Percentiles rank a stretch among this genome's conserved stretches.
Evolutionary conservation across 2,797 vertebrate species (phyloP).

Genomic region (Helicolenus hilgendorfi): DNA sequence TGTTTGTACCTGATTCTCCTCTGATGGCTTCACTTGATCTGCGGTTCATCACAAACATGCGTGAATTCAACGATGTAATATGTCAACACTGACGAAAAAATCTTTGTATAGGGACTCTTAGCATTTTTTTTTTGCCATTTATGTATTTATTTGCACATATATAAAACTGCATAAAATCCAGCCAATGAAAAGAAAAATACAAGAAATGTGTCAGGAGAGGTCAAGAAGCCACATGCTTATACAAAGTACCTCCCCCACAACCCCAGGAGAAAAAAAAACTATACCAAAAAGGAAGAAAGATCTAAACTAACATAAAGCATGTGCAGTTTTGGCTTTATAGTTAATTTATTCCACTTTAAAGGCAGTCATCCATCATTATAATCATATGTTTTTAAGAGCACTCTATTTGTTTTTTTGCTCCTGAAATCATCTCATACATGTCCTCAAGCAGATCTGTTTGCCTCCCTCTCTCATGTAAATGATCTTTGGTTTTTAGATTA

Average conservation of each 20-base stretch:
- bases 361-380: background rate
- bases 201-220: no score
- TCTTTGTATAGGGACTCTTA: background rate
- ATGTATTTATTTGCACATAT: no score
- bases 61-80: background rate
- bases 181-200: no score
- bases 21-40: no score
- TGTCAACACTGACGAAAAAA: background rate
- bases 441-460: slow-evolving; percentile 8
- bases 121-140: background rate
- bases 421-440: background rate
- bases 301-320: background rate
- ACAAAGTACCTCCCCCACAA: no score
- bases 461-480: slow-evolving; percentile 70
- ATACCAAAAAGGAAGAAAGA: no score
- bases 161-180: no score
- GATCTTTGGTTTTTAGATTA: slow-evolving; percentile 73
- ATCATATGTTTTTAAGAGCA: background rate
- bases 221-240: no score
- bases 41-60: no score
- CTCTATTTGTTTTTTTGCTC: slow-evolving; percentile 5
- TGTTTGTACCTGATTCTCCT: background rate
- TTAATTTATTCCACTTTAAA: background rate
- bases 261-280: no score
- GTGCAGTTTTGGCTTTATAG: background rate